Evolutionary conservation across 1,140 invertebrate species (phyloP).

Genomic region (Mesaphorura yosii): DNA sequence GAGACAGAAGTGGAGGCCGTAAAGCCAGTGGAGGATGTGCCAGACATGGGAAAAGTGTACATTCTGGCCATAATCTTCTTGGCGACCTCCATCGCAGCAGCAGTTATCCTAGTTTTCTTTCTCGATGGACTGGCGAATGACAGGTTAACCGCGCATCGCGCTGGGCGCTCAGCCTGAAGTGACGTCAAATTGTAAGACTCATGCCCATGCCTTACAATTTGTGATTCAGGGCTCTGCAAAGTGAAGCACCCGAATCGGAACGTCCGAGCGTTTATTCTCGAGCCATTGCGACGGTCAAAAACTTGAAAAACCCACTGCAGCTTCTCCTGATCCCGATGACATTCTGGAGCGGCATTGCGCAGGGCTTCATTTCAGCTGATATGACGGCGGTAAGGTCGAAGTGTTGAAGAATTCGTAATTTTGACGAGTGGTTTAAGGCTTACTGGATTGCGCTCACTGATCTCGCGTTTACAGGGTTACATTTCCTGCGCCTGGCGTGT

Average conservation of each 20-base stretch:
- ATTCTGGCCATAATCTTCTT: constrained; percentile 81
- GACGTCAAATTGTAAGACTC: too few relatives aligned
- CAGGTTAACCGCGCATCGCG: too few relatives aligned
- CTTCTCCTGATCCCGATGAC: constrained; percentile 86
- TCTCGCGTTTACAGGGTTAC: constrained; percentile 18
- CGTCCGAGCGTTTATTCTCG: constrained; percentile 67
- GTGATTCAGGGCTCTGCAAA: constrained; percentile 53
- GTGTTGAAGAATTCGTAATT: too few relatives aligned
- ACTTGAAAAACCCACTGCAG: constrained; percentile 79
- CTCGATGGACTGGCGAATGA: constrained; percentile 82
- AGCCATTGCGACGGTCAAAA: constrained; percentile 77
- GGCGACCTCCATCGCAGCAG: constrained; percentile 67
- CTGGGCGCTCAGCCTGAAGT: too few relatives aligned
- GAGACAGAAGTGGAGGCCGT: too few relatives aligned
- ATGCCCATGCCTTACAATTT: too few relatives aligned
- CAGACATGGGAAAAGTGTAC: constrained; percentile 57
- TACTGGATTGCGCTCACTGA: too few relatives aligned
- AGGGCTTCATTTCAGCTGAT: constrained; percentile 87
- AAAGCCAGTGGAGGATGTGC: too few relatives aligned
- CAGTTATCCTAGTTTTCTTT: constrained; percentile 69
- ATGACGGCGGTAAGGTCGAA: too few relatives aligned
- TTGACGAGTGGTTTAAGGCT: too few relatives aligned
- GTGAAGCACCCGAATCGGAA: constrained; percentile 51
- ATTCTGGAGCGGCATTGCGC: constrained; percentile 90
- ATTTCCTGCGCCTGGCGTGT: constrained; percentile 80